phyloP scores from a whole-genome alignment of 1,140 invertebrate genomes.

The Drosophila ananassae region DNA sequence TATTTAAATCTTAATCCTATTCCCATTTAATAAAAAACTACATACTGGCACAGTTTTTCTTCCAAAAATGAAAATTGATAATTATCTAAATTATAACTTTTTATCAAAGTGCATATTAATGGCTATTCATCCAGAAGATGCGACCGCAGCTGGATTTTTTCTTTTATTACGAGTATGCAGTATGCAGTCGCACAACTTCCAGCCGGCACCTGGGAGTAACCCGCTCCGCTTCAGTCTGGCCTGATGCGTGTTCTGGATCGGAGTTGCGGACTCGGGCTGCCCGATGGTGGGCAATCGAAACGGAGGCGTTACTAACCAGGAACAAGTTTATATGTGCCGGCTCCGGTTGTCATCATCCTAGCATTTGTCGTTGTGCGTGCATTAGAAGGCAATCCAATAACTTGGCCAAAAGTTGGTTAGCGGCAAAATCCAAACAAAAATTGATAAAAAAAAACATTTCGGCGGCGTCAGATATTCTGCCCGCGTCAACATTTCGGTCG shows the following conservation, averaged over 20 bases:
- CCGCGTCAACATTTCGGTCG: conserved; percentile 26
- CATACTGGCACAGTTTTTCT: too few relatives aligned
- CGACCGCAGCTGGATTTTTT: conserved; percentile 50
- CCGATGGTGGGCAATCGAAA: conserved; percentile 30
- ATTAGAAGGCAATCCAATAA: conserved; percentile 62
- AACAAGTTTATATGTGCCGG: conserved; percentile 65
- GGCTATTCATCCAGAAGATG: conserved; percentile 24
- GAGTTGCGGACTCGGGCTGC: conserved; percentile 23
- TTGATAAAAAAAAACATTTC: conserved; percentile 60
- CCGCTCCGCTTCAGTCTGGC: conserved; percentile 16
- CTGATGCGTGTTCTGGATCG: conserved; percentile 39
- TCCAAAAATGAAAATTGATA: not conserved
- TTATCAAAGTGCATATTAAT: conserved; percentile 33
- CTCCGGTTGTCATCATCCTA: conserved; percentile 30
- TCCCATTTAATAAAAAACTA: too few relatives aligned
- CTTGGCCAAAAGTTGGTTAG: conserved; percentile 38
- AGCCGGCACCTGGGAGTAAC: conserved; percentile 16
- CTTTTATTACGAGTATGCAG: conserved; percentile 24
- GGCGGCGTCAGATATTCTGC: conserved; percentile 26
- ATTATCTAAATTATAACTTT: not conserved
- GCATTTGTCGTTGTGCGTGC: conserved; percentile 26
- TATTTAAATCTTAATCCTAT: too few relatives aligned
- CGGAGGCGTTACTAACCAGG: conserved; percentile 41
- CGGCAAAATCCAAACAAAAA: conserved; percentile 25
- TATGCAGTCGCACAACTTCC: conserved; percentile 42